Base-by-base conservation (phyloP, 92 coral and sea anemone species). In the Zoanthus sociatus region DNA sequence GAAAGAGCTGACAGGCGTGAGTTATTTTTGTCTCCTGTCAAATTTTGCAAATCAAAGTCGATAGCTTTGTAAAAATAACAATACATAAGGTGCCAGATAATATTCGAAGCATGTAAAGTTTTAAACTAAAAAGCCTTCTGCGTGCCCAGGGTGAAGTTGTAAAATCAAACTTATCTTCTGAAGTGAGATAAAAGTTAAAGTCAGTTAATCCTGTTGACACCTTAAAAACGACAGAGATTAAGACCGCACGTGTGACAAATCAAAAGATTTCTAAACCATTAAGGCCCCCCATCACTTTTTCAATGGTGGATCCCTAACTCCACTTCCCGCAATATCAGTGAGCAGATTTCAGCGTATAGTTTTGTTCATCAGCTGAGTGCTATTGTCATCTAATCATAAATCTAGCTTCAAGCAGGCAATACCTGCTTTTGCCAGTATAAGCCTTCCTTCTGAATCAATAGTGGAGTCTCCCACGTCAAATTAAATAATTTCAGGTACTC, bases 1-100 rank as follows among this genome's bases (percentile, higher is more conserved):
- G 67, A 81, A 81, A 37, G 84, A 66, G 47, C 60, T 81, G 85
- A 81, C 85, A 81, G 42, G 12, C 21, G 73, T 61, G n/a, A 73
- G 58, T 44, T 79, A 79, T 79, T 79, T 81, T 63, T 64, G 61
- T 16, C 18, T n/a, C 20, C 63, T 63, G 31, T 16, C 46, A 47
- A 68, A 75, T 64, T 16, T 63, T 74, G 46, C 85, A 9, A 31
- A 66, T 81, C 85, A 81, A 64, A 78, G 30, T 44, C 37, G 84
- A 42, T 45, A 44, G 54, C 84, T 44, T 63, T 26, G 26, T 50
- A 18, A 75, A 50, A 50, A 26, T 7, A 67, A 20, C 61, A 68
- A 66, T 45, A 66, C 31, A 45, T 14, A n/a, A 20, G 61, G 75
- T 47, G 75, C 58, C 75, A 81, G 46, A 4, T 2, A 37, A 4